phyloP scores from a whole-genome alignment of 2,797 vertebrate genomes.

The Gastrophryne carolinensis region DNA sequence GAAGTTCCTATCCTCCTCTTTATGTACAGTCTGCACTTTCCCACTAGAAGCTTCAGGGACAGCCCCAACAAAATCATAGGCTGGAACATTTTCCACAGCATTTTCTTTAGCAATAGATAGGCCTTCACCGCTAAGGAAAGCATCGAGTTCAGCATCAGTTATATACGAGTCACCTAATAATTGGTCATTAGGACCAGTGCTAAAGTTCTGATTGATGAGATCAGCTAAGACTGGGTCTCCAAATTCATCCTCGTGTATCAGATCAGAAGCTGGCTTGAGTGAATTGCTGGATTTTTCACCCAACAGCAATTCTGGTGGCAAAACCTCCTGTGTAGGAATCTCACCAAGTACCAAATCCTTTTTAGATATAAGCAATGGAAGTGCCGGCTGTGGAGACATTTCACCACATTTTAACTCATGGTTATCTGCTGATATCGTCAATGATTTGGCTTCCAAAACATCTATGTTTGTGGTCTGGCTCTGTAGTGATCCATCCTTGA shows the following conservation, averaged over 20 bases:
- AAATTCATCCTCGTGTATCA: slow-evolving; percentile 29
- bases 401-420: slow-evolving; percentile 12
- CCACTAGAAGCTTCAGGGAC: not conserved
- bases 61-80: slow-evolving; percentile 16
- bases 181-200: slow-evolving; percentile 72
- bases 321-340: not conserved
- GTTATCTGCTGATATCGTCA: not conserved
- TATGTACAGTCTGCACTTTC: slow-evolving; percentile 14
- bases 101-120: slow-evolving; percentile 57
- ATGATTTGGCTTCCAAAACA: not conserved
- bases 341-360: not conserved
- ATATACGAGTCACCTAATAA: slow-evolving; percentile 72
- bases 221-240: slow-evolving; percentile 45
- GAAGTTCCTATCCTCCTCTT: slow-evolving; percentile 26
- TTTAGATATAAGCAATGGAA: slow-evolving; percentile 39
- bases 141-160: slow-evolving; percentile 90
- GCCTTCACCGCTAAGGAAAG: slow-evolving; percentile 80
- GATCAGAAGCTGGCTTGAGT: slow-evolving; percentile 1
- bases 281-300: slow-evolving; percentile 50
- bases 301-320: slow-evolving; percentile 33
- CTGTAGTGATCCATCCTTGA: slow-evolving; percentile 12
- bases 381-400: slow-evolving; percentile 36
- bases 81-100: slow-evolving; percentile 56
- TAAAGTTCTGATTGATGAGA: slow-evolving; percentile 56
- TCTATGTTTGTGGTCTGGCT: not conserved